These are phyloP conservation scores for Ptilodon capucinus DNA, from an alignment of 2,888 invertebrate genomes.

Conservation along the genomic window DNA sequence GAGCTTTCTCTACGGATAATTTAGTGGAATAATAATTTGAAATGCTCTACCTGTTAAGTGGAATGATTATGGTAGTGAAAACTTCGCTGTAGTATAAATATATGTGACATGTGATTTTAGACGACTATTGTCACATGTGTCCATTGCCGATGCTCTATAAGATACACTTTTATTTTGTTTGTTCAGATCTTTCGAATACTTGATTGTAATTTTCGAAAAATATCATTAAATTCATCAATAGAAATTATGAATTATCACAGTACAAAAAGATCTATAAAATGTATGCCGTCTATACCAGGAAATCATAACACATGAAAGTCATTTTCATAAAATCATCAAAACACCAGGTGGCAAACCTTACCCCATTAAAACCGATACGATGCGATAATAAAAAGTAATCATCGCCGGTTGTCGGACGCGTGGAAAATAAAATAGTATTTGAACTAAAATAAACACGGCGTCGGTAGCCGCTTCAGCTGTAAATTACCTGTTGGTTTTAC, in stretches of 20 bases:
- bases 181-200: too few relatives aligned
- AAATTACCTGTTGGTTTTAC: slow-evolving; percentile 77
- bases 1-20: background rate
- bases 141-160: too few relatives aligned
- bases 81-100: too few relatives aligned
- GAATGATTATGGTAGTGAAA: too few relatives aligned
- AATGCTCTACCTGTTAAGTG: too few relatives aligned
- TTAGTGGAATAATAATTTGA: background rate
- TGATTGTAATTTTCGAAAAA: too few relatives aligned
- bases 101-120: too few relatives aligned
- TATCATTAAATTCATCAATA: too few relatives aligned
- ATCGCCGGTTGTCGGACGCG: slow-evolving; percentile 10
- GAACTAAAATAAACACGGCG: slow-evolving; percentile 68
- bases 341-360: slow-evolving; percentile 27
- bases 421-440: slow-evolving; percentile 49
- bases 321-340: background rate
- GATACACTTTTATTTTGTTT: too few relatives aligned
- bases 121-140: too few relatives aligned
- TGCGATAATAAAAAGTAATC: slow-evolving; percentile 1
- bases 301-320: slow-evolving; percentile 13
- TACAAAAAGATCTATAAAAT: too few relatives aligned
- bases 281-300: background rate
- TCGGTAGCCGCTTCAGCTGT: slow-evolving; percentile 53
- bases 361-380: slow-evolving; percentile 22
- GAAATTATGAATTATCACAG: too few relatives aligned